Evolutionary conservation across 2,888 invertebrate species (phyloP).

Genomic region (Perizoma flavofasciatum): DNA sequence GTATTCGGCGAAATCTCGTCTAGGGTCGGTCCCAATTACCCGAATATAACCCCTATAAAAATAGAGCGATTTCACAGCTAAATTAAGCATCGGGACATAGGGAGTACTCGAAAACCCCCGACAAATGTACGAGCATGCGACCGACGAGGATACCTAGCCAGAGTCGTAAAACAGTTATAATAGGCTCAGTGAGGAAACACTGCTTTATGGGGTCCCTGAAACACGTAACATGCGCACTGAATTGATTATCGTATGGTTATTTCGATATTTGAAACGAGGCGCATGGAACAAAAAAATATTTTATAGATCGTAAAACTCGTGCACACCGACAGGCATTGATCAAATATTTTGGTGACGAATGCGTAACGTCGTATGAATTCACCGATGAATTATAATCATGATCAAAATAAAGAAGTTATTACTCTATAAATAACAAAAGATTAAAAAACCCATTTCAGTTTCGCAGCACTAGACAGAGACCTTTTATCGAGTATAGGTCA

Average conservation of each 20-base stretch:
- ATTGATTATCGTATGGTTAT: slow-evolving; percentile 74
- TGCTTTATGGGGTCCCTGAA: slow-evolving; percentile 72
- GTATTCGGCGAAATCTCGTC: slow-evolving; percentile 52
- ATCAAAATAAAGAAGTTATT: no score
- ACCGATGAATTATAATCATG: neutral
- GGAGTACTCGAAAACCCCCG: slow-evolving; percentile 56
- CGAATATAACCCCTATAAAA: slow-evolving; percentile 66
- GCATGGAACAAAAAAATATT: slow-evolving; percentile 66
- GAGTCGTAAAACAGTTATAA: slow-evolving; percentile 74
- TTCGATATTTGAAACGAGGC: slow-evolving; percentile 65
- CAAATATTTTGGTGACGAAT: slow-evolving; percentile 53
- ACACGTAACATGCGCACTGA: slow-evolving; percentile 71
- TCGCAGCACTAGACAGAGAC: slow-evolving; percentile 15
- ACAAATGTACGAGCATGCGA: slow-evolving; percentile 61
- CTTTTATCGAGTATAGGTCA: slow-evolving; percentile 41
- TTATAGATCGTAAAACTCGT: slow-evolving; percentile 65
- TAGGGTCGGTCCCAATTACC: slow-evolving; percentile 60
- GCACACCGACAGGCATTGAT: slow-evolving; percentile 55
- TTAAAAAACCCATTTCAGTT: slow-evolving; percentile 1
- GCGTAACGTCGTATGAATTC: slow-evolving; percentile 31
- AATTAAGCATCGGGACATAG: slow-evolving; percentile 65
- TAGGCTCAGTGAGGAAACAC: slow-evolving; percentile 76
- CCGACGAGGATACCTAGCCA: slow-evolving; percentile 62
- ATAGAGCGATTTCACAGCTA: slow-evolving; percentile 64
- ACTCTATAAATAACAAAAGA: no score